These are phyloP conservation scores for Fragum sueziense DNA, from an alignment of 2,888 invertebrate species.

Conservation along the genomic window DNA sequence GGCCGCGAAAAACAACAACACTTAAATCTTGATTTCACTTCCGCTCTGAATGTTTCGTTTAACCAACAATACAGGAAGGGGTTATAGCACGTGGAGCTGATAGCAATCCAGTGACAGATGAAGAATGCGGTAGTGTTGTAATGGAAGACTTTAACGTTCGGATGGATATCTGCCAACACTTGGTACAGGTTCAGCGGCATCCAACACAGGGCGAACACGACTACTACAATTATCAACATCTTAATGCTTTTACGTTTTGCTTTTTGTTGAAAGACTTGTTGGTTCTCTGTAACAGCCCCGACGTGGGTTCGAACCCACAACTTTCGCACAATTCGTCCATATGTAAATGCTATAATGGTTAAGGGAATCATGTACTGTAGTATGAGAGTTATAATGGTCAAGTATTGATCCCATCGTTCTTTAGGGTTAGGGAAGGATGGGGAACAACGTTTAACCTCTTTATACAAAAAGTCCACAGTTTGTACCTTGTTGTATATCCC, in stretches of 20 bases:
- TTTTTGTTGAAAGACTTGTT: slow-evolving; percentile 79
- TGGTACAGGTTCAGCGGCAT: slow-evolving; percentile 84
- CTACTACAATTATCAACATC: slow-evolving; percentile 83
- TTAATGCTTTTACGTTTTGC: slow-evolving; percentile 83
- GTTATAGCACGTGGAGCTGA: slow-evolving; percentile 83
- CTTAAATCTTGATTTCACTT: slow-evolving; percentile 76
- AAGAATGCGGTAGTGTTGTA: slow-evolving; percentile 82
- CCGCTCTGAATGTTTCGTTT: slow-evolving; percentile 82
- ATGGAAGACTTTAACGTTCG: slow-evolving; percentile 70
- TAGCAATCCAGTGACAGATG: slow-evolving; percentile 83
- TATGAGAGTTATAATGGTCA: slow-evolving; percentile 81
- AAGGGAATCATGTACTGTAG: slow-evolving; percentile 83
- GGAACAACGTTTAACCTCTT: slow-evolving; percentile 75
- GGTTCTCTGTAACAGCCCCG: slow-evolving; percentile 82
- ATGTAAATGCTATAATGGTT: slow-evolving; percentile 81
- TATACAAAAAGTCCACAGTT: slow-evolving; percentile 59
- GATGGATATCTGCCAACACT: slow-evolving; percentile 80
- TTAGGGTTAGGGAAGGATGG: slow-evolving; percentile 79
- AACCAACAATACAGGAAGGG: slow-evolving; percentile 84
- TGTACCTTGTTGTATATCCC: slow-evolving; percentile 79
- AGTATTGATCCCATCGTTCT: slow-evolving; percentile 76
- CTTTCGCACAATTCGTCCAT: slow-evolving; percentile 79
- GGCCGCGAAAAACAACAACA: slow-evolving; percentile 68
- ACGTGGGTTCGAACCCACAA: slow-evolving; percentile 80
- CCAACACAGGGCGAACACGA: slow-evolving; percentile 83